Evolutionary conservation across 1,140 invertebrate species (phyloP).

Genomic region (Microplitis demolitor): DNA sequence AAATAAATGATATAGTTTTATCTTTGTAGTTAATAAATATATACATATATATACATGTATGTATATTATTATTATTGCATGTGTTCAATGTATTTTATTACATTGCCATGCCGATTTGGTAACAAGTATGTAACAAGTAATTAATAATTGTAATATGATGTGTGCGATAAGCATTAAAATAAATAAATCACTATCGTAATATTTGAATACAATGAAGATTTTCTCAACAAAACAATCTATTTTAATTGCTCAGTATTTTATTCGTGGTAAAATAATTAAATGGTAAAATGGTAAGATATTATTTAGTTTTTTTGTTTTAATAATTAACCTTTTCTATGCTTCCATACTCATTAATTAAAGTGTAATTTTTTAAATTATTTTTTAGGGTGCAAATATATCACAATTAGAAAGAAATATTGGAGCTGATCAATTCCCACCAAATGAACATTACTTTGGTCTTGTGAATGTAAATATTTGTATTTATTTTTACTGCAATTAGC

Average conservation of each 20-base stretch:
- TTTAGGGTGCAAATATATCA: constrained; percentile 95
- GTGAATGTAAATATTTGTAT: constrained; percentile 83
- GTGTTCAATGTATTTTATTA: too few species aligned
- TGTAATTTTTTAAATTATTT: not conserved
- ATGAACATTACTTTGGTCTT: constrained; percentile 98
- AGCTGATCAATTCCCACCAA: constrained; percentile 94
- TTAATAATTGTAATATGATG: too few species aligned
- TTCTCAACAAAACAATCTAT: not conserved
- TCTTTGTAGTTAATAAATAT: too few species aligned
- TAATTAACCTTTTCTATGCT: not conserved
- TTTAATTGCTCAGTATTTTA: not conserved
- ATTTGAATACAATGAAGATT: not conserved
- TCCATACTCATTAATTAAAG: too few species aligned
- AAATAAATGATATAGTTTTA: too few species aligned
- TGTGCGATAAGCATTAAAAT: too few species aligned
- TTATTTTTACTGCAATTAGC: not conserved
- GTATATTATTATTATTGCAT: too few species aligned
- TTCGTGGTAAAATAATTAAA: not conserved
- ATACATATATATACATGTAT: too few species aligned
- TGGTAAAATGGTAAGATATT: constrained; percentile 2
- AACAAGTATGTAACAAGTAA: too few species aligned
- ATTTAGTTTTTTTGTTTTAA: not conserved
- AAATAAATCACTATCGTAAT: not conserved
- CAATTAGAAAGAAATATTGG: constrained; percentile 98
- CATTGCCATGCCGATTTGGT: too few species aligned